Evolutionary conservation across 2,888 invertebrate species (phyloP), one percentile per base, ranked within the genome.

Genomic region (Chrysotoxum bicinctum): DNA sequence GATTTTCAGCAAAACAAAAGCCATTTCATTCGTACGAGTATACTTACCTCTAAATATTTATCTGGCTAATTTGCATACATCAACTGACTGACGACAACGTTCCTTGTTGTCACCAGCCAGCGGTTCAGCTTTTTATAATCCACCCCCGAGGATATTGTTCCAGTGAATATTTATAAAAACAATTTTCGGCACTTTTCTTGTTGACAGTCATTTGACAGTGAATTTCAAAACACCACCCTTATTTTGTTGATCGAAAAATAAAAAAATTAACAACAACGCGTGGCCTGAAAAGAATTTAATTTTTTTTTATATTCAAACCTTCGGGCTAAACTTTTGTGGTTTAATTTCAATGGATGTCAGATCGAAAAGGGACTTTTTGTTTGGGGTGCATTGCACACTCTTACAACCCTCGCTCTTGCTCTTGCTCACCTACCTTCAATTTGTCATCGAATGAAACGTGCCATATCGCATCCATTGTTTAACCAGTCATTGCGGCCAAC

Each of bases 141-240:
- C 75, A 48, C 73, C 82, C 76, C 73, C 54, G 12, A 40, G n/a
- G 43, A 10, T 23, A 43, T 48, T 16, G 21, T 52, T 54, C 6
- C 3, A 7, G 26, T 26, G 6, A 50, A 58, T 23, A 60, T 60
- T 52, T 40, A 10, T 12, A 45, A 75, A 78, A 75, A 66, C 54
- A 60, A 76, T 76, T 77, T 73, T 81, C 62, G 64, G 43, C 76
- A 73, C 50, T 54, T 32, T 50, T 50, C 26, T 21, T 50, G 85
- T 76, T 85, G 85, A 85, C 85, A 85, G 72, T 85, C 81, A 85
- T 85, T 85, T 85, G 85, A 85, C 85, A 85, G 76, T 69, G 21
- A 16, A 81, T 37, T 73, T 85, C 81, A 81, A 81, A 81, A 73
- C 52, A 74, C 73, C 85, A 85, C 81, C 85, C 81, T 43, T 69